Evolutionary conservation across 2,797 vertebrate species (phyloP).

Genomic region (Phaenicophaeus curvirostris): DNA sequence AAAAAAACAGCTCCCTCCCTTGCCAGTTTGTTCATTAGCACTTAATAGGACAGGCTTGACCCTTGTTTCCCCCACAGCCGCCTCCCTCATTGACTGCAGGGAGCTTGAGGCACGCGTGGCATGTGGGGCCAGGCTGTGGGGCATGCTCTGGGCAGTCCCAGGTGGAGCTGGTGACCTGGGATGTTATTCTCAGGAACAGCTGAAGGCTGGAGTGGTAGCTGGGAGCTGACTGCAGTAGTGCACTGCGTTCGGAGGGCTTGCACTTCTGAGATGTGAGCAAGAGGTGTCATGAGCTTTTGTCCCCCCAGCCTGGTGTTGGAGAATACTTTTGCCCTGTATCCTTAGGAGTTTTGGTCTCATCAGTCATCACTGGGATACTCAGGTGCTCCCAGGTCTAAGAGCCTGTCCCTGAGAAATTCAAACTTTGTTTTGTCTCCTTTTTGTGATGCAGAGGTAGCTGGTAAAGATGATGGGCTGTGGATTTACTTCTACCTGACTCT

Average conservation of each 20-base stretch:
- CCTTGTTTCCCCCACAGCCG: not conserved
- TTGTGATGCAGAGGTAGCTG: not conserved
- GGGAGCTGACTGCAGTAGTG: not conserved
- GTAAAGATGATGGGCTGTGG: not conserved
- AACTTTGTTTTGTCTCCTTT: not conserved
- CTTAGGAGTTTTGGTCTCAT: not conserved
- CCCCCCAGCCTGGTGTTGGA: not conserved
- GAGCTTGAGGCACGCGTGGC: not conserved
- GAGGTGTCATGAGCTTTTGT: not conserved
- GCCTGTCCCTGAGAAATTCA: not conserved
- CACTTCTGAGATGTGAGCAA: not conserved
- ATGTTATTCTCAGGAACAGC: not conserved
- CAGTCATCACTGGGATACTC: not conserved
- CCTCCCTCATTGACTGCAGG: not conserved
- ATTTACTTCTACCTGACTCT: not conserved
- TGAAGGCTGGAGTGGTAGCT: not conserved
- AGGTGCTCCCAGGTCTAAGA: not conserved
- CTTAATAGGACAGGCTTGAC: not conserved
- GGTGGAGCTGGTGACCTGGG: not conserved
- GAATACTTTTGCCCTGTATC: not conserved
- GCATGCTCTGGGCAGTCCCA: not conserved
- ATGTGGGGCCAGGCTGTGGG: not conserved
- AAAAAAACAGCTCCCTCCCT: not conserved
- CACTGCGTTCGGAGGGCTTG: rapidly evolving
- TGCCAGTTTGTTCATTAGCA: not conserved